Base-by-base conservation (phyloP, 2,888 invertebrate genomes). In the Idaea aversata region DNA sequence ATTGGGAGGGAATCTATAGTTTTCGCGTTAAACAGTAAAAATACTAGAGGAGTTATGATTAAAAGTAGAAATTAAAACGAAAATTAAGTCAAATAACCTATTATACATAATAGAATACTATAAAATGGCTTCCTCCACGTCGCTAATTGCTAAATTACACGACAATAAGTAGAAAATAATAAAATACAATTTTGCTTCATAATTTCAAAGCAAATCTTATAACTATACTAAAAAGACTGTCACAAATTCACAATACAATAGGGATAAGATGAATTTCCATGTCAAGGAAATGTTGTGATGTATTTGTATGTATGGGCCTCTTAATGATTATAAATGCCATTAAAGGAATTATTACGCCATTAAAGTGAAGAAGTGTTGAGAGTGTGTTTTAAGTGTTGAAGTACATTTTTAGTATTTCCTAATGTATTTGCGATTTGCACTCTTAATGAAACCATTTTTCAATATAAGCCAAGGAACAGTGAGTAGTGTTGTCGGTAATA, bases 81-180 rank as follows among this genome's bases (percentile, higher is more conserved):
- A 7, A 47, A 13, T 47, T 47, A 13, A 47, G 47, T 47, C 47
- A 47, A 47, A 10, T 47, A 47, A 10, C 47, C 47, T 47, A 78
- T 79, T 75, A 75, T 75, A 76, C 78, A 79, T 78, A 77, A 77
- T 74, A 77, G 67, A 73, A 83, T 82, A 82, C 74, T 77, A 78
- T 76, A 77, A 68, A 73, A 69, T 75, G 72, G 75, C 70, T 72
- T 75, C 74, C 73, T 73, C 72, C 85, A 84, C 85, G 81, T 83
- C 88, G 88, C 90, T 91, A 90, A 89, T 90, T 86, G 90, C 87
- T 88, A 88, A 76, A 67, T 78, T 71, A 76, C 72, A 67, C 68
- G 25, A 70, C 38, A 35, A 57, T 34, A 62, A 61, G 62, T 65
- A 64, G 61, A 61, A 60, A 57, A 59, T 66, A 63, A 15, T 13